Conservation (phyloP, 1,140 invertebrate species). For the Hermatobates lingyangjiaoensis region DNA sequence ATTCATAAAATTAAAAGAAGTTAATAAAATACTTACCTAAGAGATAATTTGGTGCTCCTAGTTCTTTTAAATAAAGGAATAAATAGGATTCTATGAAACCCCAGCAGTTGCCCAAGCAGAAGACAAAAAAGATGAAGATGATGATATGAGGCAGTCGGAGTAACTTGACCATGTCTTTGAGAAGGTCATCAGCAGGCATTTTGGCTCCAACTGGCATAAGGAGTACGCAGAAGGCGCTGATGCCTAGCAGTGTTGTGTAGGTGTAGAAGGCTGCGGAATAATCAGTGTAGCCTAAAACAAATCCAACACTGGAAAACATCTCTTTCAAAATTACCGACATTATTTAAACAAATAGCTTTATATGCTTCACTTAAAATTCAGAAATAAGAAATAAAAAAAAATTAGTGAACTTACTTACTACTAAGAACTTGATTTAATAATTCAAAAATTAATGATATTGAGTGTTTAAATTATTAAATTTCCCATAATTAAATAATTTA, state of each 20-base stretch:
- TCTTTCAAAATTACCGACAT: too few relatives aligned
- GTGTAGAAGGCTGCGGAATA: conserved; percentile 60
- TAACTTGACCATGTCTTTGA: conserved; percentile 45
- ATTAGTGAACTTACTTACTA: too few relatives aligned
- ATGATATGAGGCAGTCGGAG: conserved; percentile 52
- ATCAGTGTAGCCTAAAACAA: conserved; percentile 46
- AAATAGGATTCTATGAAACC: conserved; percentile 70
- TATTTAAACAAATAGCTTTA: too few relatives aligned
- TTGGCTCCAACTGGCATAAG: conserved; percentile 52
- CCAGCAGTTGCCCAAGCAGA: conserved; percentile 58
- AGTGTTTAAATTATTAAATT: too few relatives aligned
- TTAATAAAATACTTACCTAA: conserved; percentile 34
- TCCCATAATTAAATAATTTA: too few relatives aligned
- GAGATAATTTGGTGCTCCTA: conserved; percentile 57
- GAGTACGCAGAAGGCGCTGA: conserved; percentile 44
- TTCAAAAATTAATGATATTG: too few relatives aligned
- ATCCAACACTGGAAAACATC: too few relatives aligned
- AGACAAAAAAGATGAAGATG: conserved; percentile 54
- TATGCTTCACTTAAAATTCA: too few relatives aligned
- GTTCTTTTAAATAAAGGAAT: conserved; percentile 61
- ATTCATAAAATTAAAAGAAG: too few relatives aligned
- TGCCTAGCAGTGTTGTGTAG: conserved; percentile 43
- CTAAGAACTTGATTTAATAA: too few relatives aligned
- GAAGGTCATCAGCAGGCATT: conserved; percentile 47
- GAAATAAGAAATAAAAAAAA: too few relatives aligned